phyloP scores from a whole-genome alignment of 2,797 vertebrate genomes.

The Dromococcyx pavoninus region DNA sequence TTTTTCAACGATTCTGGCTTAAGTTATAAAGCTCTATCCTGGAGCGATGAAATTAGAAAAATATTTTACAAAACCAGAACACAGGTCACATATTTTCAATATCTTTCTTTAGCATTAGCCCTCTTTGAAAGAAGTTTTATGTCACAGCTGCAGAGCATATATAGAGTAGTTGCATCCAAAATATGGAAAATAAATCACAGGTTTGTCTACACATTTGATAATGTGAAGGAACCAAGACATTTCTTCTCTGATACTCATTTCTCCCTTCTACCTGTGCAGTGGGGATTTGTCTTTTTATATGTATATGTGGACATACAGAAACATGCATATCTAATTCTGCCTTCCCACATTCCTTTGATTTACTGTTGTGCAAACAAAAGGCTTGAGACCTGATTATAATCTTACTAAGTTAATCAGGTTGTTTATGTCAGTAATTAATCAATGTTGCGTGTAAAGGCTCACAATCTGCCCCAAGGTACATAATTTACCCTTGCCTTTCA shows the following conservation, averaged over 20 bases:
- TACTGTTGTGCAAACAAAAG: conserved; percentile 55
- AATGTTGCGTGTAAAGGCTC: conserved; percentile 21
- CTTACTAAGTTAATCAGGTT: conserved; percentile 33
- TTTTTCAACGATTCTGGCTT: conserved; percentile 52
- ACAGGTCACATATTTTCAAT: conserved; percentile 11
- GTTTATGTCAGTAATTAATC: conserved; percentile 63
- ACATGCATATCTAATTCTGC: conserved; percentile 14
- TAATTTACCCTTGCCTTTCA: conserved; percentile 34
- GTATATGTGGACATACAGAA: not conserved
- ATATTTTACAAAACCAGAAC: conserved; percentile 37
- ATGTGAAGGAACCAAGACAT: not conserved
- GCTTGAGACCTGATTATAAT: conserved; percentile 43
- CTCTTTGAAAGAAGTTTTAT: conserved; percentile 45
- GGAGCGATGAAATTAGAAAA: conserved; percentile 51
- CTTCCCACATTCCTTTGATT: conserved; percentile 53
- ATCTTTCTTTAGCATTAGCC: not conserved
- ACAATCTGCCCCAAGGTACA: conserved; percentile 18
- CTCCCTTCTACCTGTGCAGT: not conserved
- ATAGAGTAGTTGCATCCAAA: conserved; percentile 12
- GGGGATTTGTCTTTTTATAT: not conserved
- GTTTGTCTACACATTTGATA: conserved; percentile 27
- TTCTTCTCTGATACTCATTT: not conserved
- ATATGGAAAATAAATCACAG: conserved; percentile 25
- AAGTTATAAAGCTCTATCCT: conserved; percentile 46
- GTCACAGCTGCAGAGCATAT: conserved; percentile 56